phyloP scores from a whole-genome alignment of 1,140 invertebrate species.

The Musca domestica region DNA sequence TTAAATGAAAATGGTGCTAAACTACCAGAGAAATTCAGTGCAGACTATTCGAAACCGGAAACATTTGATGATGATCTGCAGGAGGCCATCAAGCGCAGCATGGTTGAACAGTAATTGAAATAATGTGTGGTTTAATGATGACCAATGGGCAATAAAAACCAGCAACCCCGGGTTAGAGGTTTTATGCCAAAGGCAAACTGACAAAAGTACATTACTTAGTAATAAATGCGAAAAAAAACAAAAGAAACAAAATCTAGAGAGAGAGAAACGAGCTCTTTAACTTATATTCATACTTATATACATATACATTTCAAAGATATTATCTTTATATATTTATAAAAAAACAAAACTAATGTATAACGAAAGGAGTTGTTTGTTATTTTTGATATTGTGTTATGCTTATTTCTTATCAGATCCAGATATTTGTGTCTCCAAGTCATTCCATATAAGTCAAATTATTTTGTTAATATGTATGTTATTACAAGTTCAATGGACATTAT shows the following conservation, averaged over 20 bases:
- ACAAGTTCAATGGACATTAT: too few species aligned
- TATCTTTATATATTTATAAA: not conserved
- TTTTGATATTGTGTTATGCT: too few species aligned
- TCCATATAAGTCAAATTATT: too few species aligned
- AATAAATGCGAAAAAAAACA: not conserved
- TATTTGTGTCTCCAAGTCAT: too few species aligned
- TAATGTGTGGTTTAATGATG: not conserved
- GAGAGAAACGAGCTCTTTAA: not conserved
- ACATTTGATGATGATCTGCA: slow-evolving; percentile 48
- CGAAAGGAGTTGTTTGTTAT: too few species aligned
- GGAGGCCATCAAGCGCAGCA: slow-evolving; percentile 47
- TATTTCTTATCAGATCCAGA: too few species aligned
- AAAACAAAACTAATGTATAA: not conserved
- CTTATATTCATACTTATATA: not conserved
- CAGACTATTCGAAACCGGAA: slow-evolving; percentile 50
- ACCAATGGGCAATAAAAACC: not conserved
- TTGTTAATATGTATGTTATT: too few species aligned
- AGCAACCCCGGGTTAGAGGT: not conserved
- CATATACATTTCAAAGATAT: not conserved
- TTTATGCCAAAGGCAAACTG: not conserved
- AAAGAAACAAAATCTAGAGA: too few species aligned
- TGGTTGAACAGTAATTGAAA: slow-evolving; percentile 47
- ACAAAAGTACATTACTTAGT: too few species aligned
- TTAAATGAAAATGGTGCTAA: slow-evolving; percentile 25
- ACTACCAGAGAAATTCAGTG: slow-evolving; percentile 40